Conservation (phyloP, 2,888 invertebrate genomes). For the Epirrhoe alternata region DNA sequence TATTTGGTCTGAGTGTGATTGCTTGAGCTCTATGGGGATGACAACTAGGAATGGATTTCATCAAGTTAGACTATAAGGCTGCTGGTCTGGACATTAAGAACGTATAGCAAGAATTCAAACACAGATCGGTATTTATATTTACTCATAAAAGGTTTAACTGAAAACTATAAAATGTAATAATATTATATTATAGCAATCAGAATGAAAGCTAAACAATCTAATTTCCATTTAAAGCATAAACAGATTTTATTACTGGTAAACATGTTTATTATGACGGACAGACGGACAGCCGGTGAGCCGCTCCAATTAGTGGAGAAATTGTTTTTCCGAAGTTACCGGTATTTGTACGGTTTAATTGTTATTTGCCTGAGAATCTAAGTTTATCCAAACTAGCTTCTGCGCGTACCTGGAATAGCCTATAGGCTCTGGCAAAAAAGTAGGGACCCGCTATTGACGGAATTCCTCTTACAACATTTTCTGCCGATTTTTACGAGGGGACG, state of each 20-base stretch:
- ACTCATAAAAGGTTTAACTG: conserved; percentile 17
- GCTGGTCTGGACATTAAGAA: too few species aligned
- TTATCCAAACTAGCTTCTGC: neutral
- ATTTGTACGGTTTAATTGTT: conserved; percentile 45
- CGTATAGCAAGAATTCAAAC: too few species aligned
- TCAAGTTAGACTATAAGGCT: too few species aligned
- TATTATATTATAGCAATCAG: conserved; percentile 30
- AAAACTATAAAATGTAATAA: conserved; percentile 14
- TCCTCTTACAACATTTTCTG: too few species aligned
- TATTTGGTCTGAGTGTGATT: too few species aligned
- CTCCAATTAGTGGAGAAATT: conserved; percentile 60
- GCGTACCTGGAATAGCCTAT: too few species aligned
- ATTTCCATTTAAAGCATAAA: conserved; percentile 43
- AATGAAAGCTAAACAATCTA: conserved; percentile 22
- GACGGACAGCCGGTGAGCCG: conserved; percentile 43
- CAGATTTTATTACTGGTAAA: conserved; percentile 43
- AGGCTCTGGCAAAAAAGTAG: too few species aligned
- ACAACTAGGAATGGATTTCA: too few species aligned
- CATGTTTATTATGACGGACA: conserved; percentile 54
- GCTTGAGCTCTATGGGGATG: too few species aligned
- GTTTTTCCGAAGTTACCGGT: conserved; percentile 51
- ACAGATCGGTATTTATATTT: conserved; percentile 11
- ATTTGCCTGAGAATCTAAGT: neutral
- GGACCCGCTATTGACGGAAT: too few species aligned
- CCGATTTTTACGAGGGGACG: too few species aligned